These are phyloP conservation scores for Diphyllodes magnificus DNA, from an alignment of 2,113 vertebrate genomes.

Conservation along the genomic window DNA sequence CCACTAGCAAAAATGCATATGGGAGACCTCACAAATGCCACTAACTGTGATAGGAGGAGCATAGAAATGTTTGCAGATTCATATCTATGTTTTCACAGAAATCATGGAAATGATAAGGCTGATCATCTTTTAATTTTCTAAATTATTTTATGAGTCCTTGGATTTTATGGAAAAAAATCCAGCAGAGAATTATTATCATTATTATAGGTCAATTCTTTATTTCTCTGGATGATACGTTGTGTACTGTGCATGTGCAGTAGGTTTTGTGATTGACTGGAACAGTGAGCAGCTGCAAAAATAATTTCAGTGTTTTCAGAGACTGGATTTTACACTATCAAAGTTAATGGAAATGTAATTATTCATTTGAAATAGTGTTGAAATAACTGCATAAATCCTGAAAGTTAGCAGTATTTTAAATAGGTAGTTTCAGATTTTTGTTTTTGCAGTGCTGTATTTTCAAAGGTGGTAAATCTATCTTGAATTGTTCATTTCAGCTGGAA, in stretches of 20 bases:
- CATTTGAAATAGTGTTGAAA: neutral
- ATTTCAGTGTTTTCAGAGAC: neutral
- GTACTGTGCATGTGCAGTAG: neutral
- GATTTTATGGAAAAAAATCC: neutral
- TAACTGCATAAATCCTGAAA: neutral
- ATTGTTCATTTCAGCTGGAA: neutral
- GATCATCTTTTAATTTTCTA: neutral
- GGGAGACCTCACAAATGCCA: neutral
- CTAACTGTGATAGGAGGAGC: neutral
- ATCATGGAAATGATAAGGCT: neutral
- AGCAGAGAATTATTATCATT: neutral
- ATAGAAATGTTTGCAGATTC: neutral
- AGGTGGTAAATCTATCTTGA: neutral
- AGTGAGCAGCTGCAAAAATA: neutral
- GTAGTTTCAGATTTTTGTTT: neutral
- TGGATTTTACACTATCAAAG: neutral
- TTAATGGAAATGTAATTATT: neutral
- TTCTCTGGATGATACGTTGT: neutral
- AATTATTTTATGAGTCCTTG: neutral
- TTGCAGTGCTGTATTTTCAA: neutral
- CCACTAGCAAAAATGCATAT: neutral
- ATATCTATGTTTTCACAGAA: neutral
- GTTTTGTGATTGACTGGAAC: neutral
- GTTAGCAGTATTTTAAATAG: neutral
- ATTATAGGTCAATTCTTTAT: neutral